These are phyloP conservation scores for Syritta pipiens DNA, from an alignment of 2,888 invertebrate species.

Conservation along the genomic window DNA sequence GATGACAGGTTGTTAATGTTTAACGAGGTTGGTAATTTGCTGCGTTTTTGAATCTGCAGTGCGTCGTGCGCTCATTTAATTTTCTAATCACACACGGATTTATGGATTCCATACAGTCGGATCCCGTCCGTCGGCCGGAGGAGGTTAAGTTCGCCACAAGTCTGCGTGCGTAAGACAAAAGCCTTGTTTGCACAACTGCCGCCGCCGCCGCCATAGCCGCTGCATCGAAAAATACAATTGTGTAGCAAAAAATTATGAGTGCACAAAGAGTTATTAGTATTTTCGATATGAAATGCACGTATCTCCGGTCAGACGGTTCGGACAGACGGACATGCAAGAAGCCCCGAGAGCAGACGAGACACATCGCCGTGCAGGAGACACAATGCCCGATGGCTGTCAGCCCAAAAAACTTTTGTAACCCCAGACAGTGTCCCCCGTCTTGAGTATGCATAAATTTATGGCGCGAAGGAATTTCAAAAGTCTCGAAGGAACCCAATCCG, in stretches of 20 bases:
- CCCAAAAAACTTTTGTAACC: conserved; percentile 20
- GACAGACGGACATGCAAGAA: conserved; percentile 57
- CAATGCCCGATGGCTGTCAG: conserved; percentile 46
- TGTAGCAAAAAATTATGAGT: conserved; percentile 59
- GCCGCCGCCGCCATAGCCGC: not conserved
- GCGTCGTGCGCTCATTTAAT: conserved; percentile 56
- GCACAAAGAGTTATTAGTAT: conserved; percentile 63
- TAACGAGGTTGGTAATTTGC: conserved; percentile 69
- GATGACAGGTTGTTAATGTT: conserved; percentile 69
- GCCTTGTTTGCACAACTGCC: conserved; percentile 9
- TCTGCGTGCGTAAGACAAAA: conserved; percentile 6
- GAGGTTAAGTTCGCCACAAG: conserved; percentile 3
- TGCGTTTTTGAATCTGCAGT: conserved; percentile 34
- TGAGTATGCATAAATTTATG: conserved; percentile 33
- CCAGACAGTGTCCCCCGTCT: conserved; percentile 25
- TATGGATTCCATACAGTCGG: conserved; percentile 59
- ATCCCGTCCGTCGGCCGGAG: conserved; percentile 19
- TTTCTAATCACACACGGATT: conserved; percentile 67
- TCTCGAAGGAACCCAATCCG: conserved; percentile 33
- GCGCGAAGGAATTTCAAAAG: conserved; percentile 61
- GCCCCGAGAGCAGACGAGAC: conserved; percentile 40
- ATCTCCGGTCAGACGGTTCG: conserved; percentile 64
- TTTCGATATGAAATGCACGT: conserved; percentile 69
- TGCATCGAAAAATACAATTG: not conserved
- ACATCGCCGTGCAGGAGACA: conserved; percentile 50